A percentile compares a stretch with the other conserved stretches of the same genome.
These are phyloP conservation scores for human (Homo sapiens) DNA, from an alignment of 2,113 vertebrate species.

Conservation along the genomic window DNA sequence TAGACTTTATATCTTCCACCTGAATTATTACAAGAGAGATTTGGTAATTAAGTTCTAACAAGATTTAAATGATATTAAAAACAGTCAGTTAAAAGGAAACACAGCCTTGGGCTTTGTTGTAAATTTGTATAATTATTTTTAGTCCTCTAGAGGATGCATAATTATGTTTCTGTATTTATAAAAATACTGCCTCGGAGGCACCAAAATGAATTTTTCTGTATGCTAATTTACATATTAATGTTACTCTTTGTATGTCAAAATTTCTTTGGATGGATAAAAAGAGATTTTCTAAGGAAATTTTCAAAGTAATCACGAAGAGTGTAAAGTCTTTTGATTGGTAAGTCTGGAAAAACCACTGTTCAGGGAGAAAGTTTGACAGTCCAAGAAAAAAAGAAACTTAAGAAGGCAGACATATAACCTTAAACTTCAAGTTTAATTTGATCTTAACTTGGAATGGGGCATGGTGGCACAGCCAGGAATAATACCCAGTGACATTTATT, in stretches of 20 bases:
- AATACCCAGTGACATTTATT: background rate
- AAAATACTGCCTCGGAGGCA: slow-evolving; percentile 87
- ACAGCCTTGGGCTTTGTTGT: slow-evolving; percentile 88
- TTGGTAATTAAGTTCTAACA: slow-evolving; percentile 91
- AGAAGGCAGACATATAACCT: background rate
- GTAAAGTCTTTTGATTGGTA: slow-evolving; percentile 45
- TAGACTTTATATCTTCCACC: slow-evolving; percentile 93
- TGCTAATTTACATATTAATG: slow-evolving; percentile 86
- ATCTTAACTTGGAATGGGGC: background rate
- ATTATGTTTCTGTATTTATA: slow-evolving; percentile 91
- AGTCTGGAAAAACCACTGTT: background rate
- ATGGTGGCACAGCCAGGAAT: background rate
- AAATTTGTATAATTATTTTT: slow-evolving; percentile 90
- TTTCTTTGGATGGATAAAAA: slow-evolving; percentile 75
- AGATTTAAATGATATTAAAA: slow-evolving; percentile 91
- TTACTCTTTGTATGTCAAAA: slow-evolving; percentile 78
- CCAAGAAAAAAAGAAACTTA: background rate
- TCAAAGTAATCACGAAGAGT: slow-evolving; percentile 67
- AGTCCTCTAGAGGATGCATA: slow-evolving; percentile 87
- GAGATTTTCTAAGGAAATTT: slow-evolving; percentile 74
- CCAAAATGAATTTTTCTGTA: slow-evolving; percentile 86
- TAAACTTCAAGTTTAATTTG: slow-evolving; percentile 26
- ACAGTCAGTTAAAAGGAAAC: slow-evolving; percentile 87
- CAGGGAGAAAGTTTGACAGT: slow-evolving; percentile 45
- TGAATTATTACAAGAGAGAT: slow-evolving; percentile 87